A percentile compares a stretch with the other conserved stretches of the same genome.
Conservation (phyloP, 2,888 invertebrate species). For the Brachypalpus laphriformis region DNA sequence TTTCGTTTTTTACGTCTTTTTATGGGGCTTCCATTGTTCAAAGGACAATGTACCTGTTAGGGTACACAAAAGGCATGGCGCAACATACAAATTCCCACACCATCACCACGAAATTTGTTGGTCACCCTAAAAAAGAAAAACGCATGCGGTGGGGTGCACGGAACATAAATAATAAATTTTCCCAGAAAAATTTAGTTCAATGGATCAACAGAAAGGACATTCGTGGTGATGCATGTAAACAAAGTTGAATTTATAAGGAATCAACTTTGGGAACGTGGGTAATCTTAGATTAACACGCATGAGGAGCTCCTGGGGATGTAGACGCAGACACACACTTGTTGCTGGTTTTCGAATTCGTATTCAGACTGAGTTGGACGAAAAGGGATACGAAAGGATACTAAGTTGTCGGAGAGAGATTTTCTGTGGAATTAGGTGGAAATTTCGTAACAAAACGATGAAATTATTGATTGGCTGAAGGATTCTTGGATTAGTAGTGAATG, state of each 20-base stretch:
- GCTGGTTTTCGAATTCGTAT: slow-evolving; percentile 32
- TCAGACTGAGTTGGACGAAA: slow-evolving; percentile 5
- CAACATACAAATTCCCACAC: slow-evolving; percentile 61
- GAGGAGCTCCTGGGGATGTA: slow-evolving; percentile 6
- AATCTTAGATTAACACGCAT: slow-evolving; percentile 68
- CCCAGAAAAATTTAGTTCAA: slow-evolving; percentile 63
- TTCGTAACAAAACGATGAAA: slow-evolving; percentile 23
- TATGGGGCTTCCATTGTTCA: slow-evolving; percentile 45
- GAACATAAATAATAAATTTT: slow-evolving; percentile 67
- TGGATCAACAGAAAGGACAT: slow-evolving; percentile 57
- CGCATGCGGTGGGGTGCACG: neutral
- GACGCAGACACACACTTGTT: slow-evolving; percentile 56
- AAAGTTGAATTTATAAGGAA: slow-evolving; percentile 54
- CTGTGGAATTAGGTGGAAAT: slow-evolving; percentile 24
- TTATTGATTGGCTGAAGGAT: slow-evolving; percentile 40
- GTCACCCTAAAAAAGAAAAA: slow-evolving; percentile 18
- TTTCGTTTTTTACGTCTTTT: slow-evolving; percentile 17
- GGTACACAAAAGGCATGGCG: slow-evolving; percentile 41
- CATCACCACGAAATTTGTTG: neutral
- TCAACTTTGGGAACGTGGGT: slow-evolving; percentile 48
- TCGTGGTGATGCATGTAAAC: slow-evolving; percentile 65
- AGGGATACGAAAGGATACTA: slow-evolving; percentile 8
- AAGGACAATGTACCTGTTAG: slow-evolving; percentile 65
- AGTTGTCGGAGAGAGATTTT: slow-evolving; percentile 23
- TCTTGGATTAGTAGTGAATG: slow-evolving; percentile 16